Percentiles rank a stretch among this genome's conserved stretches.
phyloP scores from a whole-genome alignment of 1,140 invertebrate genomes.

The Caenorhabditis remanei region DNA sequence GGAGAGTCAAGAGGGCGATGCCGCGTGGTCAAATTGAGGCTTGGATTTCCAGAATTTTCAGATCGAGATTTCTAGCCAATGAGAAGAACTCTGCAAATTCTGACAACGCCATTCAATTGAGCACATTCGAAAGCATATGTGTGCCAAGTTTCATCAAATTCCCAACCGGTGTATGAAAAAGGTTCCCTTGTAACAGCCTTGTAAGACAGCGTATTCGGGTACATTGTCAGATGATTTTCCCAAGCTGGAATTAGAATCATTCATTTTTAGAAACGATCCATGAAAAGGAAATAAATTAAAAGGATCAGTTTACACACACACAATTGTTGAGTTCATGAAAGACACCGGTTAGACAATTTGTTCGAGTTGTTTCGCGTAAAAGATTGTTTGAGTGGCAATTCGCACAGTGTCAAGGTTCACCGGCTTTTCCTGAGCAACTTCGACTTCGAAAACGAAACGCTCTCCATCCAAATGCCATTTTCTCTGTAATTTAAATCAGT shows the following conservation, averaged over 20 bases:
- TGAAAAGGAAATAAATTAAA: constrained; percentile 13
- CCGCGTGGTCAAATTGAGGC: no score
- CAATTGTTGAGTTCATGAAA: constrained; percentile 36
- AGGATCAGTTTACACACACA: constrained; percentile 18
- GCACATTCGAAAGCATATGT: no score
- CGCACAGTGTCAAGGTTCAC: constrained; percentile 88
- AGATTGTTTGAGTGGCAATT: constrained; percentile 91
- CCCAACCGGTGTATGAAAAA: no score
- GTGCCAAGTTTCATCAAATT: no score
- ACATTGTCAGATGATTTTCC: no score
- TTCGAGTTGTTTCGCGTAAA: constrained; percentile 97
- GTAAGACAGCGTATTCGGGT: no score
- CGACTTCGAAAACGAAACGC: constrained; percentile 84
- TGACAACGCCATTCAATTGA: no score
- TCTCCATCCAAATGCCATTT: constrained; percentile 86
- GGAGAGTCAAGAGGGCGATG: no score
- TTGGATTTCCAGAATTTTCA: no score
- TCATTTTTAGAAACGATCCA: neutral
- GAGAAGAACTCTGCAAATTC: no score
- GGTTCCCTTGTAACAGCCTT: no score
- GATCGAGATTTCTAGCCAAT: no score
- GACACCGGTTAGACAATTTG: constrained; percentile 90
- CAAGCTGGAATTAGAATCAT: neutral
- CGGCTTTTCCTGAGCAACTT: constrained; percentile 84
- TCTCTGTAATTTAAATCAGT: constrained; percentile 79